phyloP scores from a whole-genome alignment of 2,888 invertebrate genomes.

The Limnephilus lunatus region DNA sequence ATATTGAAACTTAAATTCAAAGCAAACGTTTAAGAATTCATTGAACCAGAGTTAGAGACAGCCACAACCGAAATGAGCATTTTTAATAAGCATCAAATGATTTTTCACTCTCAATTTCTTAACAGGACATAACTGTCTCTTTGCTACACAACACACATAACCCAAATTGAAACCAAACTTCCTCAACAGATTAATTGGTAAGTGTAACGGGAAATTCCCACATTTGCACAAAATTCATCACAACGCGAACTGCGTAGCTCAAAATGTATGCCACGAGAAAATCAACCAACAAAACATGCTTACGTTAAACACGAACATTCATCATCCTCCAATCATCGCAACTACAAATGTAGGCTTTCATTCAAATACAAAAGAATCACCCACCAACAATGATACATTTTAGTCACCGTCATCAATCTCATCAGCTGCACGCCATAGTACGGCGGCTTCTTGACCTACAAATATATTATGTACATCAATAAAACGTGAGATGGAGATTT shows the following conservation, averaged over 20 bases:
- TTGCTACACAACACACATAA: not conserved
- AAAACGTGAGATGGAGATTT: not conserved
- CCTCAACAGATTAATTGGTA: not conserved
- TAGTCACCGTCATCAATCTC: not conserved
- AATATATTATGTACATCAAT: not conserved
- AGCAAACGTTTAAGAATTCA: no score
- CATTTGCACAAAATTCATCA: not conserved
- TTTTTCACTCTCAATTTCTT: no score
- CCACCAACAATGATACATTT: not conserved
- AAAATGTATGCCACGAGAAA: not conserved
- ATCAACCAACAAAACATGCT: not conserved
- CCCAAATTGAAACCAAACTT: not conserved
- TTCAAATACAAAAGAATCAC: not conserved
- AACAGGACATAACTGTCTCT: no score
- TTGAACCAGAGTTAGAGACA: no score
- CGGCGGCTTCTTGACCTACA: not conserved
- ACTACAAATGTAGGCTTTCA: not conserved
- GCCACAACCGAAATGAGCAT: no score
- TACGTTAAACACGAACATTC: not conserved
- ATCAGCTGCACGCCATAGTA: not conserved
- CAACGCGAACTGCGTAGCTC: not conserved
- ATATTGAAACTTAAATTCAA: no score
- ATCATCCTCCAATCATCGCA: not conserved
- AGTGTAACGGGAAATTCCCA: not conserved
- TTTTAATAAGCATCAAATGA: no score